Evolutionary conservation across 2,797 vertebrate species (phyloP).

Genomic region (Acanthurus tractus): DNA sequence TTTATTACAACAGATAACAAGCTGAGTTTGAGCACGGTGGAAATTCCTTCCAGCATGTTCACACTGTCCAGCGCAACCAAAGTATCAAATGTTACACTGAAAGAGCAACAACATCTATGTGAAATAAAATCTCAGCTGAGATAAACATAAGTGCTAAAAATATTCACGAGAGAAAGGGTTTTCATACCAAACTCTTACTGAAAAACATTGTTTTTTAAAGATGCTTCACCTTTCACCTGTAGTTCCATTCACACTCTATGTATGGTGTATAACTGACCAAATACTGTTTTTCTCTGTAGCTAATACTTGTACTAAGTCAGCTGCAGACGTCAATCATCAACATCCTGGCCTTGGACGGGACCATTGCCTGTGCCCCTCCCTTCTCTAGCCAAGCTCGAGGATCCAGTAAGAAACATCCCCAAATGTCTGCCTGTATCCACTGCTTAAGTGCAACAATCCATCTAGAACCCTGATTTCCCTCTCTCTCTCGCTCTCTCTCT

Average conservation of each 20-base stretch:
- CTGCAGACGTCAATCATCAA: constrained; percentile 91
- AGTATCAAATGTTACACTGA: not conserved
- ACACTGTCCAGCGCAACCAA: not conserved
- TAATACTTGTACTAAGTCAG: constrained; percentile 89
- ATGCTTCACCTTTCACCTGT: not conserved
- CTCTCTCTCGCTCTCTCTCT: not conserved
- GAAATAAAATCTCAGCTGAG: constrained; percentile 5
- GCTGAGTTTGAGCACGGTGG: not conserved
- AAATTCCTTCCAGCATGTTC: too few relatives aligned
- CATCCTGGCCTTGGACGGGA: constrained; percentile 84
- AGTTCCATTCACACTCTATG: too few relatives aligned
- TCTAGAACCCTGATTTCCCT: not conserved
- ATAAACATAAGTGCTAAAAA: not conserved
- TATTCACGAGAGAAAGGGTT: not conserved
- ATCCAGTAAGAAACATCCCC: constrained; percentile 84
- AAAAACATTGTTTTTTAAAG: not conserved
- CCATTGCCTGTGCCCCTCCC: constrained; percentile 89
- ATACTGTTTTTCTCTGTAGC: constrained; percentile 73
- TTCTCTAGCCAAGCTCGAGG: constrained; percentile 89
- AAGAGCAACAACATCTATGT: not conserved
- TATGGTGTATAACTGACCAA: constrained; percentile 3
- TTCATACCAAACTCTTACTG: not conserved
- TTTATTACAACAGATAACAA: not conserved
- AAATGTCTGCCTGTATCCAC: not conserved
- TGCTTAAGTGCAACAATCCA: constrained; percentile 1